phyloP scores from a whole-genome alignment of 2,113 vertebrate species.

The Microtus ochrogaster region DNA sequence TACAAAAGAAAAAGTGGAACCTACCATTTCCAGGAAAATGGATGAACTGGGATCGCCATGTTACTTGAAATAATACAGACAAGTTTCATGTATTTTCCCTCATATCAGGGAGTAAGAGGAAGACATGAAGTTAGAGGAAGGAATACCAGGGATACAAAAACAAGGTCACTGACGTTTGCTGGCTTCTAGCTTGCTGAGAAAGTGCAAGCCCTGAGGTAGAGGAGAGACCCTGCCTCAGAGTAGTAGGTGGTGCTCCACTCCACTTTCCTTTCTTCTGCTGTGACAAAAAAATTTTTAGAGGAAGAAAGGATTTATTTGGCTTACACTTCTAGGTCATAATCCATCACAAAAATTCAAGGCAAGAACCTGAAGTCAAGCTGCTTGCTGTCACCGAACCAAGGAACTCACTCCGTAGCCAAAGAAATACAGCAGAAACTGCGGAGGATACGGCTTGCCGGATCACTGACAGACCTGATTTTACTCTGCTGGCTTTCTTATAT shows the following conservation, averaged over 20 bases:
- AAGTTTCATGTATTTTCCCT: not conserved
- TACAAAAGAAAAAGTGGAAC: not conserved
- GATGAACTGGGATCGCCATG: not conserved
- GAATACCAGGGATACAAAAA: not conserved
- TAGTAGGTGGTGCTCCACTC: not conserved
- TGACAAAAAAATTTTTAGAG: not conserved
- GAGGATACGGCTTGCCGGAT: not conserved
- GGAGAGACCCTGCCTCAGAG: not conserved
- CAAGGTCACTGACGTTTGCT: not conserved
- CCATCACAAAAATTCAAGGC: no score
- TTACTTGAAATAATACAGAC: not conserved
- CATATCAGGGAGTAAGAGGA: not conserved
- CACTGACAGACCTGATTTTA: not conserved
- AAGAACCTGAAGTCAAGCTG: no score
- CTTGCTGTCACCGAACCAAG: not conserved
- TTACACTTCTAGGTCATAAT: not conserved
- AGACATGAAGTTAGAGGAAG: not conserved
- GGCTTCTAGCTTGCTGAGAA: not conserved
- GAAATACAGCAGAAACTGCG: not conserved
- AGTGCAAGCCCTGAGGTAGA: not conserved
- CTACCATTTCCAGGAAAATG: not conserved
- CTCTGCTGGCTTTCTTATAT: not conserved
- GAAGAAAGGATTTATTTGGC: not conserved
- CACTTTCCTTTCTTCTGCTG: not conserved
- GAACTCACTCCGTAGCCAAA: not conserved